Conservation (phyloP, 1,140 invertebrate genomes). For the Drosophila lacertosa region DNA sequence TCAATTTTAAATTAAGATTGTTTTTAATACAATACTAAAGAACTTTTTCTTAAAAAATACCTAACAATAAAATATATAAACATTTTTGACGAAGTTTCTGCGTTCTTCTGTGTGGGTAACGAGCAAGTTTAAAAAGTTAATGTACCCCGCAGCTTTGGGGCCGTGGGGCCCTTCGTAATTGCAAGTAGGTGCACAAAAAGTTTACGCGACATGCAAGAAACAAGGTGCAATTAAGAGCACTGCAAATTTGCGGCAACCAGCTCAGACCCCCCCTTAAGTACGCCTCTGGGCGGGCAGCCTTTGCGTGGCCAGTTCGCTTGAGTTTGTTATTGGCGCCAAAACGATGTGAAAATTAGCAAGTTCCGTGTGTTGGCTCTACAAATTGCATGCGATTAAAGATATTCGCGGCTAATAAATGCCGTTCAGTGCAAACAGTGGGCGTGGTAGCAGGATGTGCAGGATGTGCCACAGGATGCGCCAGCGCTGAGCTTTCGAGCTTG, state of each 20-base stretch:
- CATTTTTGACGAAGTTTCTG: no score
- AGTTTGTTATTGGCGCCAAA: conserved; percentile 36
- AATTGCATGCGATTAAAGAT: conserved; percentile 77
- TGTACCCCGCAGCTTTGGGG: not conserved
- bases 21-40: no score
- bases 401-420: conserved; percentile 79
- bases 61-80: no score
- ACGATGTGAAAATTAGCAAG: conserved; percentile 76
- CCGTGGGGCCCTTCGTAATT: not conserved
- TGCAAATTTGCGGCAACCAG: conserved; percentile 39
- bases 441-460: conserved; percentile 56
- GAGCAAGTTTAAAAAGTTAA: not conserved
- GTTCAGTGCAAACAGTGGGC: conserved; percentile 71
- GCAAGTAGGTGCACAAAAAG: conserved; percentile 51
- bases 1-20: no score
- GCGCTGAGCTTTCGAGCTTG: conserved; percentile 39
- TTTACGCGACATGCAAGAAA: conserved; percentile 75
- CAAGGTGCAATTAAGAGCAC: conserved; percentile 70
- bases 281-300: not conserved
- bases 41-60: no score
- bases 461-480: conserved; percentile 52
- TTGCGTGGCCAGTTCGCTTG: conserved; percentile 15
- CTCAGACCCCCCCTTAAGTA: not conserved
- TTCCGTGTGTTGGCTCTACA: conserved; percentile 68
- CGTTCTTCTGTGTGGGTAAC: not conserved